These are phyloP conservation scores for Euplagia quadripunctaria DNA, from an alignment of 2,888 invertebrate genomes.

Conservation along the genomic window DNA sequence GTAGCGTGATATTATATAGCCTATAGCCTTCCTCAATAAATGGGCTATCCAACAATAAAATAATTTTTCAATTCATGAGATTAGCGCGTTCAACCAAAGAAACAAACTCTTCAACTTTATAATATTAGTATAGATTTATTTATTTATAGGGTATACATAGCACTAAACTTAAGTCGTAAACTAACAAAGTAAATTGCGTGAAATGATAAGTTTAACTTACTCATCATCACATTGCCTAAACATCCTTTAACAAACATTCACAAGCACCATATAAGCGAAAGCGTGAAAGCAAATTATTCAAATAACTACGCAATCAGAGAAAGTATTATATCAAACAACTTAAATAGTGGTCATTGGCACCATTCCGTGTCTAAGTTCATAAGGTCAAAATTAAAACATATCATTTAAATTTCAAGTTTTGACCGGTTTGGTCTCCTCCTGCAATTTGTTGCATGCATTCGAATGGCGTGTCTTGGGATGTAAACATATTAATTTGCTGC, in stretches of 20 bases:
- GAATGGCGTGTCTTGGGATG: constrained; percentile 18
- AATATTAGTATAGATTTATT: too few relatives aligned
- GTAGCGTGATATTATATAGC: too few relatives aligned
- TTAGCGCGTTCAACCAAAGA: too few relatives aligned
- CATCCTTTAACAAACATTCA: neutral
- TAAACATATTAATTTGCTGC: constrained; percentile 13
- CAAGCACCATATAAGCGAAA: neutral
- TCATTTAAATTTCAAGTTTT: constrained; percentile 30
- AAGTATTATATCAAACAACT: constrained; percentile 25
- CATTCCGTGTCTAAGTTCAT: constrained; percentile 30
- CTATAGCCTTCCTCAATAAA: too few relatives aligned
- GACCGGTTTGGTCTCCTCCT: constrained; percentile 23
- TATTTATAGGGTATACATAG: too few relatives aligned
- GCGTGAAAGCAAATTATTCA: constrained; percentile 12
- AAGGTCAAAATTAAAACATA: constrained; percentile 23
- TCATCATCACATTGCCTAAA: neutral
- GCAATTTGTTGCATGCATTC: constrained; percentile 17
- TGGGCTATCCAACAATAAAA: too few relatives aligned
- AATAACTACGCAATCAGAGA: constrained; percentile 30
- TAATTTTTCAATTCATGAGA: too few relatives aligned
- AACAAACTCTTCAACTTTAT: too few relatives aligned
- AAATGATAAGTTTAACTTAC: neutral
- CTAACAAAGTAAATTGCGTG: too few relatives aligned
- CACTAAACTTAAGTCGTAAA: too few relatives aligned
- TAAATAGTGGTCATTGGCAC: constrained; percentile 23